Conservation (phyloP, 2,113 vertebrate species). For the Halichoerus grypus region DNA sequence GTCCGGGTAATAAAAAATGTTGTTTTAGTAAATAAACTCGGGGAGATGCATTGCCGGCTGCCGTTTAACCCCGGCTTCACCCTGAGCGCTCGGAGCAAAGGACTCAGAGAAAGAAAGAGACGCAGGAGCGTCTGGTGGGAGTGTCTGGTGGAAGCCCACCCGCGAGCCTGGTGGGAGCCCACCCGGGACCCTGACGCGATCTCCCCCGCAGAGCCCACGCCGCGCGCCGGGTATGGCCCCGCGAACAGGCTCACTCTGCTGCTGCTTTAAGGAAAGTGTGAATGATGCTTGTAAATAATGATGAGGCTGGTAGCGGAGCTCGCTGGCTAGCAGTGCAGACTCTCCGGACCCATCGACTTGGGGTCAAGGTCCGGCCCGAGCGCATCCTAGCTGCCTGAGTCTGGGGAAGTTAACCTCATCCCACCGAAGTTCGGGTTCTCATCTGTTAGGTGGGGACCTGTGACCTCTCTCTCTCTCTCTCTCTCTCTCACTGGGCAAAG, state of each 20-base stretch:
- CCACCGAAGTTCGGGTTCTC: not conserved
- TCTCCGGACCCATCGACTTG: not conserved
- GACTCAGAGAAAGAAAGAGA: not conserved
- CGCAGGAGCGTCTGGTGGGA: rapidly evolving
- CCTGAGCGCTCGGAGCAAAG: not conserved
- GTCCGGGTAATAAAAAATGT: slow-evolving; percentile 77
- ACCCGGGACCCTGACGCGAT: rapidly evolving
- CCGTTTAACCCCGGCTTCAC: slow-evolving; percentile 64
- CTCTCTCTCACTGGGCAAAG: not conserved
- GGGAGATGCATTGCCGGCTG: slow-evolving; percentile 73
- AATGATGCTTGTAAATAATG: not conserved
- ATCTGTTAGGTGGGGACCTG: not conserved
- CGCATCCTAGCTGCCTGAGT: rapidly evolving
- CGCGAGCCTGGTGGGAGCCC: not conserved
- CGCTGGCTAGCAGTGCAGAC: not conserved
- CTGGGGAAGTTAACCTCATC: not conserved
- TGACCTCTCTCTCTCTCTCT: not conserved
- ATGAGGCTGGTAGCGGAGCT: not conserved
- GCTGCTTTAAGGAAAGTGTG: not conserved
- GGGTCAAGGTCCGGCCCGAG: not conserved
- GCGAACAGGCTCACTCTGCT: not conserved
- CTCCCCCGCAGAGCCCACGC: not conserved
- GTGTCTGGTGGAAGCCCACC: too few species aligned
- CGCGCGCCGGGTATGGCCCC: not conserved
- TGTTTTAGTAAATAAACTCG: slow-evolving; percentile 85